These are phyloP conservation scores for Physocephala rufipes DNA, from an alignment of 2,888 invertebrate genomes.

Conservation along the genomic window DNA sequence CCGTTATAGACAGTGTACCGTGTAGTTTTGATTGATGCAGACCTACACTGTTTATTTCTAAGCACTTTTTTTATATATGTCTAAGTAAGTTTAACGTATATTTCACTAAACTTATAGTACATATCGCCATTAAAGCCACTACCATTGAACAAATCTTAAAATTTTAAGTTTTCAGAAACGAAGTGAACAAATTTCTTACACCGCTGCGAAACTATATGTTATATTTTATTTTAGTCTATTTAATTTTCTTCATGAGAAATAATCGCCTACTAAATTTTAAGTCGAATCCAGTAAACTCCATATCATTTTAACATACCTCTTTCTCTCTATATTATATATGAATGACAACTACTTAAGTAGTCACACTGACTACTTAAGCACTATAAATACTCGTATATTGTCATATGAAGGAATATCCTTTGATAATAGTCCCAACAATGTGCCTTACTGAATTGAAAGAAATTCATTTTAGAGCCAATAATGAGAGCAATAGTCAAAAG, in stretches of 20 bases:
- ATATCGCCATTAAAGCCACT: conserved; percentile 34
- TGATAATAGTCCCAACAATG: conserved; percentile 5
- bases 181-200: conserved; percentile 18
- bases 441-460: conserved; percentile 27
- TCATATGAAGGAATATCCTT: neutral
- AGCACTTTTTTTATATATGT: conserved; percentile 40
- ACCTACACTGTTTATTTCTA: conserved; percentile 19
- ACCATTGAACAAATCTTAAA: conserved; percentile 38
- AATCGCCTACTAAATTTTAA: conserved; percentile 4
- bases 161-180: conserved; percentile 22
- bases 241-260: conserved; percentile 24
- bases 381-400: neutral
- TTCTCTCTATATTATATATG: no score
- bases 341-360: neutral
- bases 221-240: conserved; percentile 42
- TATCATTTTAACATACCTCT: conserved; percentile 8
- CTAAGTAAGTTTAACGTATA: conserved; percentile 20
- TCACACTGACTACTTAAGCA: neutral
- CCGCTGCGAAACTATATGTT: conserved; percentile 32
- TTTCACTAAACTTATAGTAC: conserved; percentile 16
- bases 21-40: conserved; percentile 34
- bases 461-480: conserved; percentile 1
- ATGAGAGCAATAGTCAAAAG: neutral
- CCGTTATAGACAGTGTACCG: conserved; percentile 71
- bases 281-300: conserved; percentile 4